Evolutionary conservation across 2,888 invertebrate genomes (phyloP), one percentile per base, ranked within the genome.

Genomic region (Amphipyra tragopoginis): DNA sequence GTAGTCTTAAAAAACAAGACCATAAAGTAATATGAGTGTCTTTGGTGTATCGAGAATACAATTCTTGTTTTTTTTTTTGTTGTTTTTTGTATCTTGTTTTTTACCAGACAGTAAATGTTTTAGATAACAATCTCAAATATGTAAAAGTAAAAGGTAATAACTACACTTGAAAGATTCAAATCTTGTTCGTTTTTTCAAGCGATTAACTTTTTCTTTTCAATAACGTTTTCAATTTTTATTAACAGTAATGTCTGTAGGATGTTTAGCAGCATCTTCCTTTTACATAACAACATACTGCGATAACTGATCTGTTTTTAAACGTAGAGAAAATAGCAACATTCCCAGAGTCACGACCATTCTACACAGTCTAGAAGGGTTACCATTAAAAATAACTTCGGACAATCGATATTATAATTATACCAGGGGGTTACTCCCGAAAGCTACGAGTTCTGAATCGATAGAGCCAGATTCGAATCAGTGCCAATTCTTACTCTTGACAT

Each of bases 101-200:
- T 2, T n/a, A 13, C 13, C 8, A 34, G 11, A 0, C n/a, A 29
- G 13, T 21, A 36, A 26, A 47, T 56, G 45, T 52, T 42, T n/a
- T 4, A n/a, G 71, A 70, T 64, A 33, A 8, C 34, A 53, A 71
- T 71, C 65, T 65, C 21, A 13, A 49, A 11, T 29, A 50, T 53
- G 42, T 71, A 45, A 65, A 65, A 53, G 52, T 39, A 49, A 59
- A 7, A 7, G 2, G 6, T 38, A 43, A 1, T 36, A 33, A 40
- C 5, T 52, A 39, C 34, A 47, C 4, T 11, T 13, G 11, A 52
- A 45, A 56, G 65, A 70, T 71, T 47, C n/a, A 33, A n/a, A 70
- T 60, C 60, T 47, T 26, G 34, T 9, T 14, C 14, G 65, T 71
- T 14, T 65, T 65, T 60, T 51, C 65, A 71, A 72, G 65, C 72